Conservation (phyloP, 2,113 vertebrate species). For the Corythaeola cristata region DNA sequence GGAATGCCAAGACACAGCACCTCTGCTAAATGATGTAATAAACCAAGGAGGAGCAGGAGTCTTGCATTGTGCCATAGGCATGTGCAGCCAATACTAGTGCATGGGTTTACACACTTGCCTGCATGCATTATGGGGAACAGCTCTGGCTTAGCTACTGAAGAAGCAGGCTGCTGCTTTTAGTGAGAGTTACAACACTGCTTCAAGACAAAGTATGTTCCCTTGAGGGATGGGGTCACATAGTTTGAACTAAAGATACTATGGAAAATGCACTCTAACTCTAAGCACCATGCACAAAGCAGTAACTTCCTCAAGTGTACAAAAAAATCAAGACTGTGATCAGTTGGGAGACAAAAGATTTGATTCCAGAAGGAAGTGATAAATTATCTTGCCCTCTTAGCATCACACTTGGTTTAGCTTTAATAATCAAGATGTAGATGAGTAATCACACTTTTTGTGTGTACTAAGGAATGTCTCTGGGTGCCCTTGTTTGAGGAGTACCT, state of each 20-base stretch:
- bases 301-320: rapidly evolving
- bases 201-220: not conserved
- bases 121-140: not conserved
- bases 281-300: not conserved
- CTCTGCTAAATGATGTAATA: slow-evolving; percentile 9
- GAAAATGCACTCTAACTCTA: not conserved
- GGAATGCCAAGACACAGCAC: not conserved
- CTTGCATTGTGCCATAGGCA: not conserved
- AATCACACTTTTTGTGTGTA: not conserved
- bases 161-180: not conserved
- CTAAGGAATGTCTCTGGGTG: not conserved
- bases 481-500: not conserved
- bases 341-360: not conserved
- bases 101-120: not conserved
- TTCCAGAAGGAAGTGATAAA: not conserved
- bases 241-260: not conserved
- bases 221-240: not conserved
- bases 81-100: not conserved
- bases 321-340: not conserved
- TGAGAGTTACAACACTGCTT: not conserved
- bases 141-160: not conserved
- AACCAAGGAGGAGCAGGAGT: not conserved
- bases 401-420: not conserved
- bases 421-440: not conserved
- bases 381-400: not conserved